Evolutionary conservation across 2,113 vertebrate species (phyloP).

Genomic region (Cavia aperea): DNA sequence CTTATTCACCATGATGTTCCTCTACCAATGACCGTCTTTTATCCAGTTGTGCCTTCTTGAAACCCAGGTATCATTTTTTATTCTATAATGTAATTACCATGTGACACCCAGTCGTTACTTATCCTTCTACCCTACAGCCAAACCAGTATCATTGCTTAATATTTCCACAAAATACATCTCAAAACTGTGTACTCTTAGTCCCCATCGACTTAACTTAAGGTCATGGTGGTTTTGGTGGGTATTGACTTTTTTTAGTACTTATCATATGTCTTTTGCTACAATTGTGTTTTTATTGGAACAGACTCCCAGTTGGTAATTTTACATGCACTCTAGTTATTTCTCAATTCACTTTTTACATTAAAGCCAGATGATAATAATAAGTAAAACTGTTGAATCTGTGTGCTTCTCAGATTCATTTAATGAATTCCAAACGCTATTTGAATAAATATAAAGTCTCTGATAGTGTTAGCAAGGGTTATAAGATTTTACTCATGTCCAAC

Average conservation of each 20-base stretch:
- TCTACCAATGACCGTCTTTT: not conserved
- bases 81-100: not conserved
- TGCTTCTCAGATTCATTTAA: not conserved
- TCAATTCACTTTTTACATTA: not conserved
- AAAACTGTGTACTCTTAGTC: not conserved
- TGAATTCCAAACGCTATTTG: not conserved
- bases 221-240: not conserved
- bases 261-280: not conserved
- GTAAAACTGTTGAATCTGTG: not conserved
- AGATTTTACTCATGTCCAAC: not conserved
- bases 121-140: not conserved
- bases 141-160: not conserved
- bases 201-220: not conserved
- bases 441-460: not conserved
- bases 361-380: not conserved
- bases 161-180: not conserved
- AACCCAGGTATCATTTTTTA: not conserved
- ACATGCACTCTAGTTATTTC: not conserved
- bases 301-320: not conserved
- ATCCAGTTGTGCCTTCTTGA: not conserved
- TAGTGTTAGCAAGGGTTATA: not conserved
- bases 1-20: not conserved
- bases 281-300: not conserved
- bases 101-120: not conserved
- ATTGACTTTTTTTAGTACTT: not conserved